Evolutionary conservation across 2,888 invertebrate genomes (phyloP).

Genomic region (Tiphia femorata): DNA sequence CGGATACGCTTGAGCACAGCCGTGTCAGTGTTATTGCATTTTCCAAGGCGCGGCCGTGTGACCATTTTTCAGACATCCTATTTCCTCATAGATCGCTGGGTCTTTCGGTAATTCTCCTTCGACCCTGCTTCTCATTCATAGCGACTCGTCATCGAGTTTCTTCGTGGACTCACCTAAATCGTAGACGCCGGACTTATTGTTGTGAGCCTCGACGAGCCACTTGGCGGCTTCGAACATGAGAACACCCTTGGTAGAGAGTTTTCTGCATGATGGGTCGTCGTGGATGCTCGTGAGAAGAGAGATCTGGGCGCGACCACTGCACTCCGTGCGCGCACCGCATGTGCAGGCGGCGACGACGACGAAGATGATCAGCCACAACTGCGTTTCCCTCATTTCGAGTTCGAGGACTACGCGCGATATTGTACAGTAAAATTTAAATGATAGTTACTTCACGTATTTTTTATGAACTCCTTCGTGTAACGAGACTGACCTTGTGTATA

Average conservation of each 20-base stretch:
- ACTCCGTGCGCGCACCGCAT: conserved; percentile 58
- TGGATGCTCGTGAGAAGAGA: conserved; percentile 58
- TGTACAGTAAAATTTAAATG: no score
- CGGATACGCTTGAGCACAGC: no score
- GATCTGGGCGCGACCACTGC: conserved; percentile 51
- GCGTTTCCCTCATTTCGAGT: not conserved
- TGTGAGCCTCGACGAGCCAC: conserved; percentile 54
- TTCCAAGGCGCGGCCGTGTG: no score
- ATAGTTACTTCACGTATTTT: no score
- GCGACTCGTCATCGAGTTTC: no score
- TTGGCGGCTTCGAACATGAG: conserved; percentile 61
- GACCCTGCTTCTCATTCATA: no score
- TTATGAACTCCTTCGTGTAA: not conserved
- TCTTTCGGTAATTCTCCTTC: no score
- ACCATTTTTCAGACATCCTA: no score
- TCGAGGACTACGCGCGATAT: not conserved
- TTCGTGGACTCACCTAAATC: conserved; percentile 28
- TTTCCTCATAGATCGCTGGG: no score
- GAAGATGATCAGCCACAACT: conserved; percentile 37
- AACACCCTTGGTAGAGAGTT: conserved; percentile 56
- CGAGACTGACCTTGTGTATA: conserved; percentile 1
- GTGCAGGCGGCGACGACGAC: conserved; percentile 57
- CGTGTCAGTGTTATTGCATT: no score
- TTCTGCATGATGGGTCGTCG: conserved; percentile 57
- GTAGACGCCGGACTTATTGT: conserved; percentile 56